Percentiles rank a stretch among this genome's conserved stretches.
Evolutionary conservation across 2,888 invertebrate species (phyloP).

Genomic region (Podabrus alpinus): DNA sequence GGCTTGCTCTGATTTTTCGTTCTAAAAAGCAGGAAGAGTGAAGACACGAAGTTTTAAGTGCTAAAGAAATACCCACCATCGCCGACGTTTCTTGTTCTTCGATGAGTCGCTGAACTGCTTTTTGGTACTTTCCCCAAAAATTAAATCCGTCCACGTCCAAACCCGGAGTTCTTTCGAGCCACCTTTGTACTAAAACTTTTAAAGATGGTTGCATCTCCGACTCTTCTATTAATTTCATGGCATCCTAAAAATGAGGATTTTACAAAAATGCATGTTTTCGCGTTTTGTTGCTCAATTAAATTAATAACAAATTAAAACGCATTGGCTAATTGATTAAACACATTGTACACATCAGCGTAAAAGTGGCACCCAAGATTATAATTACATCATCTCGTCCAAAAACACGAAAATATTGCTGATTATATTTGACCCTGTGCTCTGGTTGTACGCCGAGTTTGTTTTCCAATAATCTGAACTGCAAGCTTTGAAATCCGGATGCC

Average conservation of each 20-base stretch:
- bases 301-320: background rate
- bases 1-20: conserved; percentile 40
- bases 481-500: conserved; percentile 97
- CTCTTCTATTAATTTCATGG: conserved; percentile 60
- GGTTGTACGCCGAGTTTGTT: conserved; percentile 85
- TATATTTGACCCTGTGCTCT: conserved; percentile 90
- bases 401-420: conserved; percentile 86
- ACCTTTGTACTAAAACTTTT: conserved; percentile 82
- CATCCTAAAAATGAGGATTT: conserved; percentile 43
- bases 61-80: conserved; percentile 54
- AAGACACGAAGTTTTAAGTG: background rate
- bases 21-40: conserved; percentile 30
- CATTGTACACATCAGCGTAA: background rate
- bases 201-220: conserved; percentile 88
- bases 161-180: conserved; percentile 95
- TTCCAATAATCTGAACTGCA: conserved; percentile 94
- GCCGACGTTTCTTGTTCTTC: conserved; percentile 68
- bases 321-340: background rate
- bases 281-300: background rate
- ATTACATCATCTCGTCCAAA: conserved; percentile 72
- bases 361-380: conserved; percentile 35
- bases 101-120: conserved; percentile 73
- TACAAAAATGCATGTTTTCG: too few relatives aligned
- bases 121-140: conserved; percentile 92
- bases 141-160: conserved; percentile 82